phyloP scores from a whole-genome alignment of 2,888 invertebrate genomes.

The Archips xylosteana region DNA sequence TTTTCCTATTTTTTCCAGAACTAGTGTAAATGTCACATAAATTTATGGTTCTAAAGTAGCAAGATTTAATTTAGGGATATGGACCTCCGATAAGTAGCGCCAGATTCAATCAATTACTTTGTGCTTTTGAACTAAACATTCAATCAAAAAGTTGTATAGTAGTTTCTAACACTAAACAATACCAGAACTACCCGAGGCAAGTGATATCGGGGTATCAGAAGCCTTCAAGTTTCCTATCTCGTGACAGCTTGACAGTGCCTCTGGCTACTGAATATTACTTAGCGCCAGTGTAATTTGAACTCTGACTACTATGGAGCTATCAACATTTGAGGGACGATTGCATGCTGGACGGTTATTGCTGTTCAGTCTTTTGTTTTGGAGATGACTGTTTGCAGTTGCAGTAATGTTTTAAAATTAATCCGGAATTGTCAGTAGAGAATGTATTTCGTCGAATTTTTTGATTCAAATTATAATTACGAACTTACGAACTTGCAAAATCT shows the following conservation, averaged over 20 bases:
- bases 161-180: constrained; percentile 18
- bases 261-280: constrained; percentile 21
- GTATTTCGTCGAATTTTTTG: too few relatives aligned
- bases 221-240: constrained; percentile 34
- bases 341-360: constrained; percentile 7
- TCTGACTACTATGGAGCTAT: neutral
- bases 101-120: neutral
- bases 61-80: too few relatives aligned
- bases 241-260: constrained; percentile 37
- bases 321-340: neutral
- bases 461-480: too few relatives aligned
- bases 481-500: too few relatives aligned
- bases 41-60: too few relatives aligned
- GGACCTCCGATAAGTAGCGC: too few relatives aligned
- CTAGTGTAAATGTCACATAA: too few relatives aligned
- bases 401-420: neutral
- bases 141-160: neutral
- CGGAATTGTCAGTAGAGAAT: too few relatives aligned
- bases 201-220: constrained; percentile 32
- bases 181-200: constrained; percentile 34
- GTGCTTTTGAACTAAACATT: neutral
- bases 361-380: constrained; percentile 17
- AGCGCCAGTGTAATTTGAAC: constrained; percentile 11
- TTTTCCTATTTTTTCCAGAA: too few relatives aligned
- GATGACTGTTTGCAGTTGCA: neutral